Evolutionary conservation across 2,888 invertebrate genomes (phyloP).

Genomic region (Acrobasis consociella): DNA sequence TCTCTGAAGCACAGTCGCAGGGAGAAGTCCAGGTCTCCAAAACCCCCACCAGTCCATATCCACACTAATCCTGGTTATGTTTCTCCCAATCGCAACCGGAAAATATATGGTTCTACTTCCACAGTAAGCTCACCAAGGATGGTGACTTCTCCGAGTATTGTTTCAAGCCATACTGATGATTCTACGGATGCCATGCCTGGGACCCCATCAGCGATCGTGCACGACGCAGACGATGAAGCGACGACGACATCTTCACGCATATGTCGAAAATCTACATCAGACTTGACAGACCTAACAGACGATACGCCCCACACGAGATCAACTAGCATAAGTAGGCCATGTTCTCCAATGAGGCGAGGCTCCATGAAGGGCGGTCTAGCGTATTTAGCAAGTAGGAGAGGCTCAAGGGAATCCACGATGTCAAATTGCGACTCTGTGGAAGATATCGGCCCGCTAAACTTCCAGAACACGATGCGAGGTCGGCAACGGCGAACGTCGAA

Average conservation of each 20-base stretch:
- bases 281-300: slow-evolving; percentile 85
- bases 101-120: slow-evolving; percentile 71
- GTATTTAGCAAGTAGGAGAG: slow-evolving; percentile 92
- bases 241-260: slow-evolving; percentile 74
- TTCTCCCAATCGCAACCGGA: slow-evolving; percentile 73
- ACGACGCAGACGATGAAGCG: slow-evolving; percentile 74
- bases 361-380: slow-evolving; percentile 88
- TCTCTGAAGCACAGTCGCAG: slow-evolving; percentile 71
- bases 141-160: slow-evolving; percentile 73
- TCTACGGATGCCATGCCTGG: slow-evolving; percentile 70
- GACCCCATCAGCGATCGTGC: slow-evolving; percentile 66
- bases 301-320: slow-evolving; percentile 84
- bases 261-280: slow-evolving; percentile 90
- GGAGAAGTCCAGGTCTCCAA: slow-evolving; percentile 73
- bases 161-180: slow-evolving; percentile 77
- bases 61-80: slow-evolving; percentile 85
- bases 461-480: slow-evolving; percentile 89
- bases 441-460: slow-evolving; percentile 91
- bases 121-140: slow-evolving; percentile 72
- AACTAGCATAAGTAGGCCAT: slow-evolving; percentile 84
- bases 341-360: slow-evolving; percentile 86
- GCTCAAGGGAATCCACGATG: slow-evolving; percentile 90
- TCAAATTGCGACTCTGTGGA: slow-evolving; percentile 86
- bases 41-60: slow-evolving; percentile 81
- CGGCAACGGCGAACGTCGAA: slow-evolving; percentile 92